phyloP scores from a whole-genome alignment of 2,888 invertebrate species.

The Drosophila pseudotalamancana region DNA sequence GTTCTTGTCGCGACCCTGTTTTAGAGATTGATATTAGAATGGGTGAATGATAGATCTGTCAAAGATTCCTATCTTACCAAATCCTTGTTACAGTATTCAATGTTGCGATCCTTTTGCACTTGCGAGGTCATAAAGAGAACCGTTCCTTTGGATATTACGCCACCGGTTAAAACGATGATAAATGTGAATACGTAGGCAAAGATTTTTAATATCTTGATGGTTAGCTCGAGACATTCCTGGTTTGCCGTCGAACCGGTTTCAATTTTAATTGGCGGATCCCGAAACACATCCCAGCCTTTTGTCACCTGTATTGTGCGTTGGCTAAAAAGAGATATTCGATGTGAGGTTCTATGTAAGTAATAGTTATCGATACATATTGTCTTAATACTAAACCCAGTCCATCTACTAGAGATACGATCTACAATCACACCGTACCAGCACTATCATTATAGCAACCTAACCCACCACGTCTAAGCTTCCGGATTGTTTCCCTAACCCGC shows the following conservation, averaged over 20 bases:
- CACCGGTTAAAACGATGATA: conserved; percentile 92
- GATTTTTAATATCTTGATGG: conserved; percentile 93
- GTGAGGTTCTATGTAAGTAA: no score
- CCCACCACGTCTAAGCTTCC: conserved; percentile 58
- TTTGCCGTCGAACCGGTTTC: conserved; percentile 95
- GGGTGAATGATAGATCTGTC: background rate
- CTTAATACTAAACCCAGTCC: no score
- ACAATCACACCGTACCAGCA: no score
- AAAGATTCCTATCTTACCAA: conserved; percentile 88
- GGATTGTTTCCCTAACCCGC: conserved; percentile 35
- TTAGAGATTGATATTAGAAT: background rate
- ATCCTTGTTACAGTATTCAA: conserved; percentile 93
- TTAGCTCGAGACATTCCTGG: conserved; percentile 93
- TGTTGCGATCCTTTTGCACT: conserved; percentile 90
- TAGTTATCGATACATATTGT: background rate
- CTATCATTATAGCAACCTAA: no score
- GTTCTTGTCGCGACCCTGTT: conserved; percentile 92
- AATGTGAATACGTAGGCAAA: conserved; percentile 94
- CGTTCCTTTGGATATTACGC: conserved; percentile 94
- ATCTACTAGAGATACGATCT: no score
- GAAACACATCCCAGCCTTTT: conserved; percentile 98
- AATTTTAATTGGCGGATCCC: conserved; percentile 94
- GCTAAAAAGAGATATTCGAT: conserved; percentile 85
- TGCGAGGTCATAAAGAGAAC: conserved; percentile 97
- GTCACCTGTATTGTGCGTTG: conserved; percentile 93